Evolutionary conservation across 2,888 invertebrate genomes (phyloP).

Genomic region (Chamaedrilus cognettii): DNA sequence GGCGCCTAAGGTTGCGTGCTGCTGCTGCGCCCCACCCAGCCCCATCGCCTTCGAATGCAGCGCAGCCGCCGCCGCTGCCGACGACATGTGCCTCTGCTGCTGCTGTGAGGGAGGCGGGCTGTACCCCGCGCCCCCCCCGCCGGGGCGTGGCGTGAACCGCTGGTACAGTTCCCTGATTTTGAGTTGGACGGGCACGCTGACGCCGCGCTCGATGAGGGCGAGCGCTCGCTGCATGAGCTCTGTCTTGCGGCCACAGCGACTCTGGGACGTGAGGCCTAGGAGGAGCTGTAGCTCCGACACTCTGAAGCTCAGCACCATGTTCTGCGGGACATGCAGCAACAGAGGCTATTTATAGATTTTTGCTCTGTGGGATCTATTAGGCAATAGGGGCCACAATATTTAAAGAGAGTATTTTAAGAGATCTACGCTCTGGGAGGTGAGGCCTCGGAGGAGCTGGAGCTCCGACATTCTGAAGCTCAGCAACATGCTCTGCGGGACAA

Average conservation of each 20-base stretch:
- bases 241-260: constrained; percentile 77
- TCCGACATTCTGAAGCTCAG: constrained; percentile 80
- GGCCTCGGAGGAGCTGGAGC: constrained; percentile 79
- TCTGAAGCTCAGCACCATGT: constrained; percentile 72
- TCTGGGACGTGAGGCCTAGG: constrained; percentile 77
- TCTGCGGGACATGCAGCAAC: too few species aligned
- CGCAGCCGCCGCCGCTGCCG: too few species aligned
- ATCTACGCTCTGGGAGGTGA: constrained; percentile 78
- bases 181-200: constrained; percentile 24
- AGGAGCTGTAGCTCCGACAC: constrained; percentile 83
- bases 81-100: too few species aligned
- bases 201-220: constrained; percentile 62
- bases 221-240: constrained; percentile 76
- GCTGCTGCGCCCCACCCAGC: too few species aligned
- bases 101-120: too few species aligned
- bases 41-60: too few species aligned
- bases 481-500: constrained; percentile 66
- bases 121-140: too few species aligned
- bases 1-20: too few species aligned
- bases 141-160: constrained; percentile 15
- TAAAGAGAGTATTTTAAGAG: too few species aligned
- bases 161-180: constrained; percentile 27
- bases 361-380: too few species aligned
- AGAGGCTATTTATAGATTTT: too few species aligned
- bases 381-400: too few species aligned